Evolutionary conservation across 2,113 vertebrate species (phyloP).

Genomic region (Gymnorhina tibicen): DNA sequence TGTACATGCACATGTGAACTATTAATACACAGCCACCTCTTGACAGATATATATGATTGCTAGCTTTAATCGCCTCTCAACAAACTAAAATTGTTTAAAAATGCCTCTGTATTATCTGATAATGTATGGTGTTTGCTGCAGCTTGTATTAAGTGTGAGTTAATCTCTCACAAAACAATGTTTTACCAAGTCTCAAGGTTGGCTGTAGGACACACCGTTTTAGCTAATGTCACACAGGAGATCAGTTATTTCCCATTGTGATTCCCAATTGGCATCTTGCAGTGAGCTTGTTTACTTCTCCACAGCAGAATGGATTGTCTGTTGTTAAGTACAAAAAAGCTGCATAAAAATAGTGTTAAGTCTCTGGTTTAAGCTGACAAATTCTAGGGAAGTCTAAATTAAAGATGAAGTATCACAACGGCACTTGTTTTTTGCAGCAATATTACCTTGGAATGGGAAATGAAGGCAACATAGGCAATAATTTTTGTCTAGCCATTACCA

Average conservation of each 20-base stretch:
- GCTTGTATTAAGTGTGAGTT: constrained; percentile 9
- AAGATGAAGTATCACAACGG: background rate
- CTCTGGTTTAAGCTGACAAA: constrained; percentile 29
- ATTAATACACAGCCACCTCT: background rate
- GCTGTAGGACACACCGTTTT: constrained; percentile 52
- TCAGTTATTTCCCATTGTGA: constrained; percentile 59
- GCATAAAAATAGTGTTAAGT: constrained; percentile 29
- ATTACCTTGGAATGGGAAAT: background rate
- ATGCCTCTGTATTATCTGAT: background rate
- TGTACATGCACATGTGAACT: background rate
- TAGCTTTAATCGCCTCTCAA: background rate
- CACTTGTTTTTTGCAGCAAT: background rate
- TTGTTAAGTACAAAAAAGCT: background rate
- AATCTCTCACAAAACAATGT: constrained; percentile 15
- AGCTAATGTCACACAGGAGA: constrained; percentile 56
- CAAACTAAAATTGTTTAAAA: background rate
- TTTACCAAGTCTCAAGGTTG: constrained; percentile 59
- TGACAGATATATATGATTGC: background rate
- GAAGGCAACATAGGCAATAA: background rate
- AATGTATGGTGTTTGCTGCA: background rate
- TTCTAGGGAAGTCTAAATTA: constrained; percentile 37
- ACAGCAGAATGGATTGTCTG: background rate
- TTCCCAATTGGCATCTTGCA: constrained; percentile 32
- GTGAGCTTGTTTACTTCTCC: constrained; percentile 57
- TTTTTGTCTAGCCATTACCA: background rate